Evolutionary conservation across 2,888 invertebrate genomes (phyloP), one percentile per base, ranked within the genome.

Genomic region (Pammene aurita): DNA sequence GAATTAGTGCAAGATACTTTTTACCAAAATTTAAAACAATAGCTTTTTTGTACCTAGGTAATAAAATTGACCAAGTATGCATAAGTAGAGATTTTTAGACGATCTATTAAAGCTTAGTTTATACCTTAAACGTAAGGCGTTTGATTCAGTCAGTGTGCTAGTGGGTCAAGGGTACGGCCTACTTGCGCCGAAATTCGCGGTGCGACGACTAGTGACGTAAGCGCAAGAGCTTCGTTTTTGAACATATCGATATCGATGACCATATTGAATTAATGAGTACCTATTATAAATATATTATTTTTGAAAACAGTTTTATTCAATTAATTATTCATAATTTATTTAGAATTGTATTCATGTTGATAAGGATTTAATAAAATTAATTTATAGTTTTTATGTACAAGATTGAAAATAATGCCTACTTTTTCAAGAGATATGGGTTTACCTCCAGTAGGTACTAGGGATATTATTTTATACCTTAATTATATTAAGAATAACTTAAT

Each of bases 141-240:
- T 62, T 52, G 62, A 62, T 52, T 52, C 50, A 62, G 62, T 62
- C 62, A 62, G 62, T 62, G 62, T 62, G 62, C 26, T 11, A 62
- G 62, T 62, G 41, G 38, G 62, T 62, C 62, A 62, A 62, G 62
- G 62, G 62, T 62, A 35, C 62, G 62, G 62, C 62, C 50, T 62
- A 62, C 62, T 62, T 52, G 18, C 50, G 62, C 62, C 62, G 26
- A 62, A 62, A 62, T 62, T 62, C 62, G 62, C 62, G 62, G 62
- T 62, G 50, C 52, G 48, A 38, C 41, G 18, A 10, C 18, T 62
- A 62, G 62, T 62, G 62, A 10, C 41, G 62, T 38, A 50, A 50
- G n/a, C 1, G n/a, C 41, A 26, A 26, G 26, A 26, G 44, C 52
- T 10, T 6, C 44, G 42, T 42, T 4, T 11, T 26, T 42, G 42